These are phyloP conservation scores for Etheostoma spectabile DNA, from an alignment of 2,113 vertebrate species.

Conservation along the genomic window DNA sequence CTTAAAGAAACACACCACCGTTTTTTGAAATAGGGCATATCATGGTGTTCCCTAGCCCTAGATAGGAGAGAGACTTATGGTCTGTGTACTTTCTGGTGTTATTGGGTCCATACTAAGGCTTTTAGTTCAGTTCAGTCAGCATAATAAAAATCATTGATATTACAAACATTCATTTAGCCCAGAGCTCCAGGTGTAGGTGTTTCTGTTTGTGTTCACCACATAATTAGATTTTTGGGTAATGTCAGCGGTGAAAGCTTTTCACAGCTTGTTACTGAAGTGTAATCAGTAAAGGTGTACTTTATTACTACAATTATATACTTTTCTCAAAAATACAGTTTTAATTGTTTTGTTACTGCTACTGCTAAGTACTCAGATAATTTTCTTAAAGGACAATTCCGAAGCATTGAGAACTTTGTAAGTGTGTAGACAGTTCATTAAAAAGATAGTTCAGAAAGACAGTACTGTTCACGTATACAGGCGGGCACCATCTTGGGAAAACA, in stretches of 20 bases:
- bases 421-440: no score
- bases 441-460: no score
- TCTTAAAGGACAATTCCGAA: no score
- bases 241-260: neutral
- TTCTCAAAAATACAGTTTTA: neutral
- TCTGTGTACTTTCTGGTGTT: neutral
- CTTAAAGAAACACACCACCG: no score
- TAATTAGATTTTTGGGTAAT: neutral
- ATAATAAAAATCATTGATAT: neutral
- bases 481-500: no score
- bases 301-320: neutral
- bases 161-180: neutral
- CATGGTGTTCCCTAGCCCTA: no score
- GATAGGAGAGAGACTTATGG: no score
- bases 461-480: no score
- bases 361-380: no score
- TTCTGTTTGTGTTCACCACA: neutral
- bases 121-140: neutral
- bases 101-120: neutral
- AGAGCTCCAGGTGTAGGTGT: neutral
- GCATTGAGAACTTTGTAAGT: no score
- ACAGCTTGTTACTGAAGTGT: neutral
- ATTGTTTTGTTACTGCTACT: no score
- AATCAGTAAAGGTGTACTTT: neutral
- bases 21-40: no score